These are phyloP conservation scores for Picus viridis DNA, from an alignment of 2,797 vertebrate species.

Conservation along the genomic window DNA sequence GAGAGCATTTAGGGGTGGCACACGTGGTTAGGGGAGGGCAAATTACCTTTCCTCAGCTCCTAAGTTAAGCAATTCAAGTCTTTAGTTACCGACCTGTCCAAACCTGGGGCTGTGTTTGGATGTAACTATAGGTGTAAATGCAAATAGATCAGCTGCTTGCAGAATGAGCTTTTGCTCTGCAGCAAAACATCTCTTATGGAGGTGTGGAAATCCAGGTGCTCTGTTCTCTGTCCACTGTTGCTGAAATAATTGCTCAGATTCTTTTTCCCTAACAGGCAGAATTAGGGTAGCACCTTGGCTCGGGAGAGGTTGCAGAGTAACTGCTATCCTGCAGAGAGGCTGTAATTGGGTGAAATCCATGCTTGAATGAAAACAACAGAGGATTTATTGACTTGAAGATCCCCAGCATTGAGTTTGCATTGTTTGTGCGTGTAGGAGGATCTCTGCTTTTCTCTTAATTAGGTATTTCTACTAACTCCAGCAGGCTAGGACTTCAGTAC, in stretches of 20 bases:
- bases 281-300: neutral
- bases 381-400: neutral
- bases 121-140: neutral
- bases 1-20: neutral
- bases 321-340: neutral
- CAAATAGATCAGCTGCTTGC: neutral
- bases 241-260: neutral
- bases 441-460: constrained; percentile 5
- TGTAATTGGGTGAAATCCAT: neutral
- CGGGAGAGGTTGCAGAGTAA: neutral
- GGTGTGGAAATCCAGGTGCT: neutral
- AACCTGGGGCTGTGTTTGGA: neutral
- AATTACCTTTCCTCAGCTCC: neutral
- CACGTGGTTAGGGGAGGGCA: neutral
- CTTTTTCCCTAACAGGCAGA: neutral
- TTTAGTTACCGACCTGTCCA: neutral
- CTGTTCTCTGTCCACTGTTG: neutral
- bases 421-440: neutral
- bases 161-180: neutral
- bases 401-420: neutral
- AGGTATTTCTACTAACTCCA: neutral
- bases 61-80: neutral
- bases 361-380: neutral
- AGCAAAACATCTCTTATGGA: neutral
- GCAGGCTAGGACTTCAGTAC: neutral